Evolutionary conservation across 2,797 vertebrate genomes (phyloP), one percentile per base, ranked within the genome.

Genomic region (Phalanger gymnotis): DNA sequence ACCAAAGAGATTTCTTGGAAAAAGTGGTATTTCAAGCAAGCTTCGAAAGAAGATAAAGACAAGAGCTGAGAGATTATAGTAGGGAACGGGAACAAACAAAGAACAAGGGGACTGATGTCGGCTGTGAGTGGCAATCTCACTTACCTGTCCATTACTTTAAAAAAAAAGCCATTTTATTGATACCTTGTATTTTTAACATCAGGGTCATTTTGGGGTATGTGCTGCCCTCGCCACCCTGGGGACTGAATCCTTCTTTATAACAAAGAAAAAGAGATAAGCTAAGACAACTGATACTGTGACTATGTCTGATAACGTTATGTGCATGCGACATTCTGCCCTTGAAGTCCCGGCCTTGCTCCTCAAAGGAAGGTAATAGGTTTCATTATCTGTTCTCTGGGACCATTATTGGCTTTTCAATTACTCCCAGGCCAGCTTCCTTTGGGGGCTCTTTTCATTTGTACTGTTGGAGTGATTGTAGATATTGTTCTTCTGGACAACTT

Each of bases 11-110:
- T 87, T 87, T 87, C 73, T 87, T 87, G 9, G 73, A 87, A 87
- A 87, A 94, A n/a, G 91, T 96, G 92, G 89, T 51, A 96, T 92
- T 97, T 95, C 73, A 95, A 95, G 92, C 53, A 95, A 97, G 51
- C 28, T 94, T 94, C 95, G 91, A 93, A 90, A 94, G 52, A 96
- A 53, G 96, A 96, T 92, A 94, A 96, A 96, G 90, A 19, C 54
- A 91, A 95, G 56, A 54, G 0, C 54, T 66, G 53, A 34, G 52
- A 95, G 28, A 91, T 11, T 87, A 16, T 25, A 90, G 96, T 7
- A 22, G 94, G 53, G 22, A 95, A 97, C 53, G 56, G 31, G 57
- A 22, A 94, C 91, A 96, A 96, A 89, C 16, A 66, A 94, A 96
- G 95, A 97, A 93, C 0, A 90, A 34, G 51, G 11, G 91, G 40